These are phyloP conservation scores for Amphipyra tragopoginis DNA, from an alignment of 2,888 invertebrate genomes.

Conservation along the genomic window DNA sequence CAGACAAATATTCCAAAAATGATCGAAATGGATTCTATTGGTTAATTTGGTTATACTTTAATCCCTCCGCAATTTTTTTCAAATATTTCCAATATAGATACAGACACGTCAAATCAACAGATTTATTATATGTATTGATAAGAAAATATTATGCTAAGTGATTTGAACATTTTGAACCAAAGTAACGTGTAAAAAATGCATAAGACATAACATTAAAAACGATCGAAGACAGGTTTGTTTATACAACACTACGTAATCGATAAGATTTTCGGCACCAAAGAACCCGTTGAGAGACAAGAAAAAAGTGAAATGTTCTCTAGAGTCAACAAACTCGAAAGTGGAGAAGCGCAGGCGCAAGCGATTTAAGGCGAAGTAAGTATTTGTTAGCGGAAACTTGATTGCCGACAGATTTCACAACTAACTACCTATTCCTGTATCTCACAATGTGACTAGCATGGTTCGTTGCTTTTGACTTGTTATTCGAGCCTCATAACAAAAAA, in stretches of 20 bases:
- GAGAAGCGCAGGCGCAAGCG: conserved; percentile 64
- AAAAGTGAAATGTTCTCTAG: conserved; percentile 76
- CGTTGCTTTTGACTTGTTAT: conserved; percentile 48
- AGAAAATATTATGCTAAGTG: conserved; percentile 18
- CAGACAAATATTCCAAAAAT: too few species aligned
- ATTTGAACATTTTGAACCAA: conserved; percentile 34
- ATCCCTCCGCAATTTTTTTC: too few species aligned
- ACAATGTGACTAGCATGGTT: conserved; percentile 53
- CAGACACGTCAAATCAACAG: too few species aligned
- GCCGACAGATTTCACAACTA: conserved; percentile 67
- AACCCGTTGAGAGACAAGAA: conserved; percentile 64
- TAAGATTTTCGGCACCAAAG: conserved; percentile 63
- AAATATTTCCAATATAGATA: too few species aligned
- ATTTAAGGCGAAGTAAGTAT: conserved; percentile 65
- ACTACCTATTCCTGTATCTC: conserved; percentile 57
- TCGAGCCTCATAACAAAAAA: conserved; percentile 37
- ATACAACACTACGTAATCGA: conserved; percentile 68
- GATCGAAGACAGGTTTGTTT: conserved; percentile 62
- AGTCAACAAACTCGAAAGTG: conserved; percentile 73
- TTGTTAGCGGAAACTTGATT: conserved; percentile 68
- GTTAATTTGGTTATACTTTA: too few species aligned
- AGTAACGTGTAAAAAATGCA: conserved; percentile 38
- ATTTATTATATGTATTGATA: too few species aligned
- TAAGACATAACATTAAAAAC: conserved; percentile 49
- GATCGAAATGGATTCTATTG: too few species aligned